Percentiles rank a stretch among this genome's conserved stretches.
These are phyloP conservation scores for Coturnix japonica DNA, from an alignment of 2,113 vertebrate genomes.

Conservation along the genomic window DNA sequence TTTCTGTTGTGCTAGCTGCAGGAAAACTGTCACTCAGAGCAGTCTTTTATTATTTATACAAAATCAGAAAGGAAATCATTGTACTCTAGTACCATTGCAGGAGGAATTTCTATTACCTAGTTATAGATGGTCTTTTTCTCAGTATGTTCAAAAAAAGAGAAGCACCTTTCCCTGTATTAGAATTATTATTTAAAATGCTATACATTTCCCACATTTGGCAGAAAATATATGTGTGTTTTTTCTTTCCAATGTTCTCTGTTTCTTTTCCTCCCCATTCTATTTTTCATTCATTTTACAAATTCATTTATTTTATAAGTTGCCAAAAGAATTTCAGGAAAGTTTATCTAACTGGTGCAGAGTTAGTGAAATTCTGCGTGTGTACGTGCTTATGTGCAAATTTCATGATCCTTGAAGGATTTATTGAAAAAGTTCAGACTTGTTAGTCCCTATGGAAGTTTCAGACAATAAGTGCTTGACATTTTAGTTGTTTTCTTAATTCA, in stretches of 20 bases:
- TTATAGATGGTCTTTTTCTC: not conserved
- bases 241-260: not conserved
- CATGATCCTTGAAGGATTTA: not conserved
- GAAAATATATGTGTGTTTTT: not conserved
- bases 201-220: not conserved
- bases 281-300: not conserved
- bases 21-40: conserved; percentile 1
- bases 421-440: not conserved
- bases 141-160: not conserved
- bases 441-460: conserved; percentile 10
- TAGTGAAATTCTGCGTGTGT: not conserved
- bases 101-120: conserved; percentile 6
- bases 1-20: not conserved
- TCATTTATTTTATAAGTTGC: not conserved
- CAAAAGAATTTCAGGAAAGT: not conserved
- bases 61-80: conserved; percentile 30
- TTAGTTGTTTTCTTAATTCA: conserved; percentile 31
- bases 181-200: not conserved
- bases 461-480: not conserved
- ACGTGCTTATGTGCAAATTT: not conserved
- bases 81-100: not conserved
- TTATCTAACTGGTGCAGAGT: not conserved
- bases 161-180: not conserved
- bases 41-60: conserved; percentile 35
- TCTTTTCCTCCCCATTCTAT: not conserved